Percentiles rank a stretch among this genome's conserved stretches.
These are phyloP conservation scores for Antennarius maculatus DNA, from an alignment of 2,797 vertebrate species.

Conservation along the genomic window DNA sequence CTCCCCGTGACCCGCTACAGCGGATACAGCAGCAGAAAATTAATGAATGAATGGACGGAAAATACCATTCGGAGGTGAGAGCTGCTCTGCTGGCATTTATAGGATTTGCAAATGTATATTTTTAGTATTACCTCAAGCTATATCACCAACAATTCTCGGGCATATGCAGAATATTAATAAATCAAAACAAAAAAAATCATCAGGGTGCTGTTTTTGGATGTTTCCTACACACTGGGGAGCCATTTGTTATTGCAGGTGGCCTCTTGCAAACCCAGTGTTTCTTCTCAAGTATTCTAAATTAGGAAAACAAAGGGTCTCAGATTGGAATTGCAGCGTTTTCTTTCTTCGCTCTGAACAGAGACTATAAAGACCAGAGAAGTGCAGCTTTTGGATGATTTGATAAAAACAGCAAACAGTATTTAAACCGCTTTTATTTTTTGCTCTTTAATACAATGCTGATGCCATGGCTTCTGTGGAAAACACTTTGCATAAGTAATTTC, in stretches of 20 bases:
- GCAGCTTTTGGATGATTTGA: constrained; percentile 9
- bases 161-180: constrained; percentile 65
- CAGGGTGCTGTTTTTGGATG: constrained; percentile 62
- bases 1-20: no score
- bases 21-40: no score
- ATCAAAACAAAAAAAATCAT: constrained; percentile 57
- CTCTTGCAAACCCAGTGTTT: constrained; percentile 52
- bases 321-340: constrained; percentile 29
- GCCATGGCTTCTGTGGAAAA: constrained; percentile 31
- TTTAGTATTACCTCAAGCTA: constrained; percentile 54
- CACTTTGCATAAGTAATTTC: constrained; percentile 53
- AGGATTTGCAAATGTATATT: constrained; percentile 47
- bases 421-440: background rate
- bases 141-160: constrained; percentile 42
- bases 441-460: constrained; percentile 12
- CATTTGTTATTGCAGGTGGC: constrained; percentile 75
- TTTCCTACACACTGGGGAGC: constrained; percentile 67
- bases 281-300: constrained; percentile 64
- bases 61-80: constrained; percentile 53
- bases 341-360: constrained; percentile 15
- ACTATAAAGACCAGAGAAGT: background rate
- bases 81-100: constrained; percentile 46
- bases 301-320: constrained; percentile 55
- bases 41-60: no score
- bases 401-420: constrained; percentile 12